These are phyloP conservation scores for Hydriomena furcata DNA, from an alignment of 2,888 invertebrate species.

Conservation along the genomic window DNA sequence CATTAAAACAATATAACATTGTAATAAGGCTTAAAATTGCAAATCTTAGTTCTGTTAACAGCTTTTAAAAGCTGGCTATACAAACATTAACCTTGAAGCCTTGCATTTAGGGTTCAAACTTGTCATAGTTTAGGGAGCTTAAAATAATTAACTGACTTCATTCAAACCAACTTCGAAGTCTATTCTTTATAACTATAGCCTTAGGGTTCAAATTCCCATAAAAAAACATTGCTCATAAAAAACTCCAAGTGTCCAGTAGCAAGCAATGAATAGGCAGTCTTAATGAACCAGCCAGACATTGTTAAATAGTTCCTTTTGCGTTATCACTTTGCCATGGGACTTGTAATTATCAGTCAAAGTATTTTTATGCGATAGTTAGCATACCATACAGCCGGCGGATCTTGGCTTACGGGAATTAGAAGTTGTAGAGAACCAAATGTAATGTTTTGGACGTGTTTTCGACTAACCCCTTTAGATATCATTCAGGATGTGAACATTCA, in stretches of 20 bases:
- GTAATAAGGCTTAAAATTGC: constrained; percentile 3
- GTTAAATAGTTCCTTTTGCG: constrained; percentile 56
- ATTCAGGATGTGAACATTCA: too few species aligned
- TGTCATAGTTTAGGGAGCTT: constrained; percentile 1
- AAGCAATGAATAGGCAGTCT: constrained; percentile 16
- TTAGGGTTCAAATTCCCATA: constrained; percentile 9
- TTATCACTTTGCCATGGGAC: constrained; percentile 35
- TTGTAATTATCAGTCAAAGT: constrained; percentile 13
- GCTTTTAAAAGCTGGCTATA: not conserved
- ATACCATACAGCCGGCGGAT: too few species aligned
- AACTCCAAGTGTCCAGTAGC: constrained; percentile 10
- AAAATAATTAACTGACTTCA: not conserved
- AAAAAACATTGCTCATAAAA: constrained; percentile 8
- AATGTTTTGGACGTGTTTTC: too few species aligned
- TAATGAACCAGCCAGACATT: constrained; percentile 63
- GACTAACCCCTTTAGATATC: too few species aligned
- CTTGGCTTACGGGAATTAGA: too few species aligned
- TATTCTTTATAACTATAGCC: not conserved
- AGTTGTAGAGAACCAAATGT: too few species aligned
- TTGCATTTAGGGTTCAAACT: not conserved
- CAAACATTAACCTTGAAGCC: not conserved
- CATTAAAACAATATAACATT: not conserved
- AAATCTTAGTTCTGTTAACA: not conserved
- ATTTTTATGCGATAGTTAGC: constrained; percentile 18
- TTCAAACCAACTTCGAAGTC: not conserved